A percentile compares a stretch with the other conserved stretches of the same genome.
These are phyloP conservation scores for Potamarius usumacintae DNA, from an alignment of 2,113 vertebrate species.

Conservation along the genomic window DNA sequence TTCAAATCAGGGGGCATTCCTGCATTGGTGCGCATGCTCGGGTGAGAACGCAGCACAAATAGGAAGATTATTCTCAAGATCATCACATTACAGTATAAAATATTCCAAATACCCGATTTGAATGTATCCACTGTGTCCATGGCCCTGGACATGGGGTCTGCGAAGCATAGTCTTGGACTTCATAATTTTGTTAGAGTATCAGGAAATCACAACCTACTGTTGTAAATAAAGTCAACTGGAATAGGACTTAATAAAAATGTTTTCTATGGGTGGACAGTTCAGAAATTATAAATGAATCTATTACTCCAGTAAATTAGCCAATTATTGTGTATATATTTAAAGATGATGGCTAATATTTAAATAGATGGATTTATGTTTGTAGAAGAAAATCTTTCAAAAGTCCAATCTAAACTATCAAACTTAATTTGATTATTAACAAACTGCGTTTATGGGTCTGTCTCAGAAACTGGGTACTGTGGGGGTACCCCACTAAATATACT, in stretches of 20 bases:
- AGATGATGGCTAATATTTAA: not conserved
- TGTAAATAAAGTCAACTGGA: not conserved
- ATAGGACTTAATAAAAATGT: not conserved
- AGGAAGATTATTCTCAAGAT: not conserved
- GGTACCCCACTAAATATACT: no score
- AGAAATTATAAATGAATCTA: not conserved
- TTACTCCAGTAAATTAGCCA: not conserved
- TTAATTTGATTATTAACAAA: not conserved
- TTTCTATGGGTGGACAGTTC: not conserved
- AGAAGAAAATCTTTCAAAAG: no score
- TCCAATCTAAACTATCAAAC: not conserved
- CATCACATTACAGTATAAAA: not conserved
- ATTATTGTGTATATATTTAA: not conserved
- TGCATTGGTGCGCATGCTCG: slow-evolving; percentile 94
- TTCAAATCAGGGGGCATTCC: slow-evolving; percentile 97
- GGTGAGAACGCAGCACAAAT: slow-evolving; percentile 67
- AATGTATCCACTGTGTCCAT: not conserved
- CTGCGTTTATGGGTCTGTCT: no score
- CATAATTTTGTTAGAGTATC: not conserved
- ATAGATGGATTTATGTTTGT: not conserved
- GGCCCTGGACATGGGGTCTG: not conserved
- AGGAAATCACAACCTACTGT: not conserved
- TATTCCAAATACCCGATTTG: not conserved
- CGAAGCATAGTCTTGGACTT: not conserved
- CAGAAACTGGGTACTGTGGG: no score